Percentiles rank a stretch among this genome's conserved stretches.
phyloP scores from a whole-genome alignment of 2,888 invertebrate genomes.

The Caenorhabditis sp. region DNA sequence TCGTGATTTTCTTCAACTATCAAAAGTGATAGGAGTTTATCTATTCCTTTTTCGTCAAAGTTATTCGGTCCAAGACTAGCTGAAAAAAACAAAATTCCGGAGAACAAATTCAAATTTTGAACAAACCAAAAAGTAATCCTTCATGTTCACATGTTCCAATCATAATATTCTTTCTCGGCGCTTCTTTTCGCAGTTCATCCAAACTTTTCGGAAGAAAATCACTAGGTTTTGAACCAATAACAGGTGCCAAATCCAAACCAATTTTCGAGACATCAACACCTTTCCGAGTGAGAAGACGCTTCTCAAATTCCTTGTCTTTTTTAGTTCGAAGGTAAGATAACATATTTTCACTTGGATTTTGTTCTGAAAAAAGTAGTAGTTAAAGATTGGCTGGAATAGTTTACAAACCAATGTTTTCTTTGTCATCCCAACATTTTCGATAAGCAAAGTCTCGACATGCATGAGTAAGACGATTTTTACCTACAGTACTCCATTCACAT shows the following conservation, averaged over 20 bases:
- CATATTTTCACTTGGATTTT: conserved; percentile 49
- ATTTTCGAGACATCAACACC: conserved; percentile 59
- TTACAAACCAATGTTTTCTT: conserved; percentile 25
- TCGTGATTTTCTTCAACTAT: conserved; percentile 58
- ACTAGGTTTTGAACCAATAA: conserved; percentile 45
- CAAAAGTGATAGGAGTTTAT: conserved; percentile 55
- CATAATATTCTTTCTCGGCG: conserved; percentile 58
- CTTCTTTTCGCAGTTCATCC: conserved; percentile 54
- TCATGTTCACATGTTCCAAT: conserved; percentile 60
- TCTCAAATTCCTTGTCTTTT: conserved; percentile 53
- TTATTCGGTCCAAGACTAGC: conserved; percentile 53
- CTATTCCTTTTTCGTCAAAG: conserved; percentile 59
- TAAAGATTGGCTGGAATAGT: not conserved
- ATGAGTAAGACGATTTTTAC: conserved; percentile 37
- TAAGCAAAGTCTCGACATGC: conserved; percentile 51
- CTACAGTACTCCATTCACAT: conserved; percentile 59
- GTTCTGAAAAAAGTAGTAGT: conserved; percentile 15
- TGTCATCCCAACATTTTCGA: conserved; percentile 52
- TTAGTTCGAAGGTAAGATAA: conserved; percentile 45
- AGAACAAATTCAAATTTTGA: not conserved
- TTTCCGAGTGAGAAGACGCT: conserved; percentile 48
- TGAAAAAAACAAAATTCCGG: too few species aligned
- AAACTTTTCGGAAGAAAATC: conserved; percentile 58
- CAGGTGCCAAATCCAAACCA: conserved; percentile 54
- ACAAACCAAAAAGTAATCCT: conserved; percentile 56